Evolutionary conservation across 2,888 invertebrate species (phyloP).

Genomic region (Lochmaea crataegi): DNA sequence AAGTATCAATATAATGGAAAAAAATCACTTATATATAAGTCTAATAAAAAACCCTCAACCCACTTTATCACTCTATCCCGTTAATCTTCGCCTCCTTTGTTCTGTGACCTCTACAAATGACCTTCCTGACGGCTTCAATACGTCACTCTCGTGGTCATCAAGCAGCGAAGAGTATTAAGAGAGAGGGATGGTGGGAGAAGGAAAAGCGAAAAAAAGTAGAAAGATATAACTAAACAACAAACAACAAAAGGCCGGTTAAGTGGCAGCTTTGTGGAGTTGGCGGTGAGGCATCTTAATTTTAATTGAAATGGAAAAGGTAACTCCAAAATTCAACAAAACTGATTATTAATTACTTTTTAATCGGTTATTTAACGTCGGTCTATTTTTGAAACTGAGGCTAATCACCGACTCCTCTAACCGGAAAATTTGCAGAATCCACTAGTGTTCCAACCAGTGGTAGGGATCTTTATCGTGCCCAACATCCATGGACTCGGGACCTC

Average conservation of each 20-base stretch:
- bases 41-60: slow-evolving; percentile 30
- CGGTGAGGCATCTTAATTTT: slow-evolving; percentile 21
- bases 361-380: no score
- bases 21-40: slow-evolving; percentile 2
- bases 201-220: slow-evolving; percentile 37
- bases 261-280: slow-evolving; percentile 52
- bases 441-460: no score
- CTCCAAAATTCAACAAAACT: not conserved
- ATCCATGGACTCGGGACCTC: no score
- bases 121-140: slow-evolving; percentile 30
- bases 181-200: slow-evolving; percentile 18
- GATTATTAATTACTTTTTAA: no score
- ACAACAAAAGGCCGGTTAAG: slow-evolving; percentile 54
- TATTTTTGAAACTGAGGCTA: no score
- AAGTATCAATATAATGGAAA: not conserved
- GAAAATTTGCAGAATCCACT: no score
- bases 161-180: slow-evolving; percentile 35
- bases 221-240: slow-evolving; percentile 44
- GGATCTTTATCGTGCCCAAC: no score
- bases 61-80: slow-evolving; percentile 13
- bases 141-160: slow-evolving; percentile 38
- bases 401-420: no score
- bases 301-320: slow-evolving; percentile 11
- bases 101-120: slow-evolving; percentile 34
- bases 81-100: slow-evolving; percentile 30